Percentiles rank a stretch among this genome's conserved stretches.
Evolutionary conservation across 2,113 vertebrate genomes (phyloP).

Genomic region (Odocoileus hemionus): DNA sequence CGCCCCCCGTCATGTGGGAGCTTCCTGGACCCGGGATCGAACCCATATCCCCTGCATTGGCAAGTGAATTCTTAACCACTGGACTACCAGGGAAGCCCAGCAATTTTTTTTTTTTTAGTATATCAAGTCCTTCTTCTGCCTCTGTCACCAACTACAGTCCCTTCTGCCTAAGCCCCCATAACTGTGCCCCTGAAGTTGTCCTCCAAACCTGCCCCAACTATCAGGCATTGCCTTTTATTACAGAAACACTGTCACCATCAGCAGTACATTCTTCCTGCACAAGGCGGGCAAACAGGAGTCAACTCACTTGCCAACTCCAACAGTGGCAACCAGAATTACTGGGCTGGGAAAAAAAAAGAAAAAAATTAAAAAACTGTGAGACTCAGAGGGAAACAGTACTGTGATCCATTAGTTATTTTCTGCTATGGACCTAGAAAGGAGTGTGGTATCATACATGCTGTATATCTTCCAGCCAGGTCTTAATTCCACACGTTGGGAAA

Average conservation of each 20-base stretch:
- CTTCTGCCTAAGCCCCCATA: background rate
- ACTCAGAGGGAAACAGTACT: background rate
- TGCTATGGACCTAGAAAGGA: background rate
- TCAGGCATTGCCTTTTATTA: background rate
- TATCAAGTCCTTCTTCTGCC: background rate
- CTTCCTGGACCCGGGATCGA: background rate
- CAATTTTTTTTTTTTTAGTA: background rate
- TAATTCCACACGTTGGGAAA: background rate
- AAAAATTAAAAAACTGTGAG: background rate
- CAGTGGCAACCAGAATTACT: background rate
- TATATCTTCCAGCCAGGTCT: background rate
- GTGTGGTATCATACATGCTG: rapidly evolving
- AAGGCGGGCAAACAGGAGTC: background rate
- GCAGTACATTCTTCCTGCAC: background rate
- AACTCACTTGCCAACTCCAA: background rate
- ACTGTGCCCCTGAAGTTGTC: background rate
- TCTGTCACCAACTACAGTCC: background rate
- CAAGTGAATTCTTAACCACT: background rate
- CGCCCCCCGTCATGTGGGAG: background rate
- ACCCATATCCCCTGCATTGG: background rate
- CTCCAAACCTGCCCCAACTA: background rate
- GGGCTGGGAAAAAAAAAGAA: background rate
- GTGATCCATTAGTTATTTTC: background rate
- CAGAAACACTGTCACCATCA: background rate
- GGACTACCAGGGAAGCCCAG: background rate